Conservation (phyloP, 2,113 vertebrate genomes). For the Maccullochella peelii region DNA sequence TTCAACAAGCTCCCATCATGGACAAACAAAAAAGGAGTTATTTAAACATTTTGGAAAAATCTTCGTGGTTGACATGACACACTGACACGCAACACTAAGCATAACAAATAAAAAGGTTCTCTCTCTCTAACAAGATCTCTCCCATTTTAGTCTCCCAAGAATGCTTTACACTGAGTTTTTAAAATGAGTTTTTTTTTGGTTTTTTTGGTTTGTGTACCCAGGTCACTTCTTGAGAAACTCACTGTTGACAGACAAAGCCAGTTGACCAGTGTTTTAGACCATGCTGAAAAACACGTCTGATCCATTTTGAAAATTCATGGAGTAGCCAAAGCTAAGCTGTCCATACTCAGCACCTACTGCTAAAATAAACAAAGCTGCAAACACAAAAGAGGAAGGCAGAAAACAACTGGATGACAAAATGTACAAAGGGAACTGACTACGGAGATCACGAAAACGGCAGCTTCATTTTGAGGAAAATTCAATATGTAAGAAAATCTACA, state of each 20-base stretch:
- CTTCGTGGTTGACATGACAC: background rate
- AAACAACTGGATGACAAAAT: background rate
- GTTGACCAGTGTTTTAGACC: conserved; percentile 8
- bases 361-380: conserved; percentile 26
- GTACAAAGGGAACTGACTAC: background rate
- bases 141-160: background rate
- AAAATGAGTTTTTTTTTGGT: too few relatives aligned
- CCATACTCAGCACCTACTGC: conserved; percentile 1
- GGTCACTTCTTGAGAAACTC: conserved; percentile 4
- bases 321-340: background rate
- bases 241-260: conserved; percentile 6
- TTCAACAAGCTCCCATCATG: background rate
- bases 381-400: background rate
- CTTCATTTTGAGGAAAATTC: background rate
- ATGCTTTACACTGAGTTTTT: conserved; percentile 3
- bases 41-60: background rate
- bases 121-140: background rate
- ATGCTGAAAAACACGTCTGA: conserved; percentile 4
- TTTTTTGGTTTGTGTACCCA: conserved; percentile 17
- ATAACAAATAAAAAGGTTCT: background rate
- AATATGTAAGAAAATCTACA: background rate
- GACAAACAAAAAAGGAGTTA: background rate
- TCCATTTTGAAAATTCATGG: conserved; percentile 26
- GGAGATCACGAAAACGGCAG: background rate
- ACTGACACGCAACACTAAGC: background rate